Percentiles rank a stretch among this genome's conserved stretches.
These are phyloP conservation scores for Heliconius ismenius DNA, from an alignment of 2,888 invertebrate genomes.

Conservation along the genomic window DNA sequence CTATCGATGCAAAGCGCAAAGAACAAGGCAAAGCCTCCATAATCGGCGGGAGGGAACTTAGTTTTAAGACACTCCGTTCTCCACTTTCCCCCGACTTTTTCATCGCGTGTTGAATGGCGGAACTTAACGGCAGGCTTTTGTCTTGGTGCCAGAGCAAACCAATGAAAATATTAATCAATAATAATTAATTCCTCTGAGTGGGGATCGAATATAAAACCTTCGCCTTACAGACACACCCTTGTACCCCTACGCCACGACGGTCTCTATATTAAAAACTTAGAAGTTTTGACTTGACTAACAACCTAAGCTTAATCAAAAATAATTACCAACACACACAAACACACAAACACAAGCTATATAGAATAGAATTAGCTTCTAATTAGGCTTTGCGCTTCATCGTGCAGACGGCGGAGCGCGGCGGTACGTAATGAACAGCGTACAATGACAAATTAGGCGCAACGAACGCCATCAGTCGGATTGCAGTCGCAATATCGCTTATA, in stretches of 20 bases:
- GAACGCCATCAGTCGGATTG: constrained; percentile 20
- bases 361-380: constrained; percentile 32
- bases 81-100: no score
- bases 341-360: neutral
- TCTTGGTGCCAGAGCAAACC: no score
- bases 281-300: no score
- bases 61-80: no score
- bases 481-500: neutral
- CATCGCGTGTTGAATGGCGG: no score
- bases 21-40: no score
- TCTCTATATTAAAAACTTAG: no score
- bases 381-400: constrained; percentile 27
- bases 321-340: neutral
- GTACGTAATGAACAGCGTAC: constrained; percentile 34
- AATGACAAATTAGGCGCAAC: constrained; percentile 36
- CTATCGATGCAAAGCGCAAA: no score
- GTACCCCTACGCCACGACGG: neutral
- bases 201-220: neutral
- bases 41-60: no score
- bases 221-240: no score
- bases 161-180: no score
- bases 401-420: constrained; percentile 25
- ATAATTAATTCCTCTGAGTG: neutral
- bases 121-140: no score
- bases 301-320: neutral